Conservation (phyloP, 2,113 vertebrate species). For the Indri indri region DNA sequence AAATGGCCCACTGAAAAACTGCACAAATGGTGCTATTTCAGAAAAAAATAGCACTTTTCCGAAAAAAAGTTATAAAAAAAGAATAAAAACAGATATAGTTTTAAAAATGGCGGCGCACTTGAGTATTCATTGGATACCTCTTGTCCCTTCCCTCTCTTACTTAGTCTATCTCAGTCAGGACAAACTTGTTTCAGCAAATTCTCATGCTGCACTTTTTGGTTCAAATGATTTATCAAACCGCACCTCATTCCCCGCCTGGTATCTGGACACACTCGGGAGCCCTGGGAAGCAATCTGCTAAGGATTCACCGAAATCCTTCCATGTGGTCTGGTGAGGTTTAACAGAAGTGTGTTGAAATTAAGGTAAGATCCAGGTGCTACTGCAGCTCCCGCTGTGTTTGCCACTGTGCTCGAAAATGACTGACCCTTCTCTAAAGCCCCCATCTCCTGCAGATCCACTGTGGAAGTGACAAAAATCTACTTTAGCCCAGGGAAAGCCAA, state of each 20-base stretch:
- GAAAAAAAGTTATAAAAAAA: constrained; percentile 38
- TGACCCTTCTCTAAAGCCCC: neutral
- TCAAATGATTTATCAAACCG: neutral
- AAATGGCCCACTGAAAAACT: constrained; percentile 59
- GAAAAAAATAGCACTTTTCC: neutral
- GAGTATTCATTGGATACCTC: neutral
- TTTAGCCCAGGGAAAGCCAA: neutral
- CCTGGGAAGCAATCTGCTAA: neutral
- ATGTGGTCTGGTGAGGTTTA: neutral
- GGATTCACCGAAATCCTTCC: neutral
- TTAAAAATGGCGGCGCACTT: constrained; percentile 18
- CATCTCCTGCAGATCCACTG: neutral
- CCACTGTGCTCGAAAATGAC: neutral
- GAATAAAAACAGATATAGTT: constrained; percentile 21
- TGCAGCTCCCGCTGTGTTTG: too few species aligned
- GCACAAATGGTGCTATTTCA: neutral
- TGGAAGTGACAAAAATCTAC: neutral
- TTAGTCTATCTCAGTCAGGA: neutral
- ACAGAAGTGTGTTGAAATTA: neutral
- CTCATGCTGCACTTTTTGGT: neutral
- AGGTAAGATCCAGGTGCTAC: neutral
- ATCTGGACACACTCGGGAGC: neutral
- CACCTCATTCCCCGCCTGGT: neutral
- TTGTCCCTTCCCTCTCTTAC: neutral
- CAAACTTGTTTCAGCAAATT: neutral